A percentile compares a stretch with the other conserved stretches of the same genome.
These are phyloP conservation scores for Henricia sp. DNA, from an alignment of 53 echinoderm and acorn worm genomes.

Conservation along the genomic window DNA sequence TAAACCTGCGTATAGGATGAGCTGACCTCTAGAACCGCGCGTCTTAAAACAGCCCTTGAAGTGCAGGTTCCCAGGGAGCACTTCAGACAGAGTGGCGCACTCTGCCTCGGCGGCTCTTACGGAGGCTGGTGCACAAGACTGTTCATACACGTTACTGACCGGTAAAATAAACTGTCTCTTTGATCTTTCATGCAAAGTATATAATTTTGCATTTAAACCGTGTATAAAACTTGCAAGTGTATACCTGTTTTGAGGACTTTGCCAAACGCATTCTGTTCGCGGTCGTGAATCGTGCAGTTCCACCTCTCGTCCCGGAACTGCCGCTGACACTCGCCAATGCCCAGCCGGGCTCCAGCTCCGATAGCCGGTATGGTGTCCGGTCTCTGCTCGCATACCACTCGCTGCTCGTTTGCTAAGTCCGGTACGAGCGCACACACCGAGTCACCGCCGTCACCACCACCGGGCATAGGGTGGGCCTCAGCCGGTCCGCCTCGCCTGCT, in stretches of 20 bases:
- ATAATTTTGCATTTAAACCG: too few species aligned
- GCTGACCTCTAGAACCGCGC: too few species aligned
- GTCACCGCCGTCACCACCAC: not conserved
- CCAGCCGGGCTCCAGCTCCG: slow-evolving; percentile 85
- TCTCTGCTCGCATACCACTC: slow-evolving; percentile 64
- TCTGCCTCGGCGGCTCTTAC: too few species aligned
- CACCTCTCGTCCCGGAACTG: slow-evolving; percentile 90
- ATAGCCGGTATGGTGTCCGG: slow-evolving; percentile 78
- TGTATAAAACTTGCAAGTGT: too few species aligned
- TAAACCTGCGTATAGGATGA: too few species aligned
- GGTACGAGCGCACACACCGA: slow-evolving; percentile 57
- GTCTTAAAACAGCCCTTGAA: too few species aligned
- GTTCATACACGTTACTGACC: too few species aligned
- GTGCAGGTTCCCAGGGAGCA: too few species aligned
- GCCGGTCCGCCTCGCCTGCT: not conserved
- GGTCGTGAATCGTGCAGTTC: slow-evolving; percentile 85
- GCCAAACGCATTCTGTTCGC: slow-evolving; percentile 80
- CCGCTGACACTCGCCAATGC: slow-evolving; percentile 87
- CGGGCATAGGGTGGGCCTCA: not conserved
- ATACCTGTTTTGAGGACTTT: slow-evolving; percentile 77
- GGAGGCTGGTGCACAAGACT: too few species aligned
- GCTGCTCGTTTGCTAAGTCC: slow-evolving; percentile 71
- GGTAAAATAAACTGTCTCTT: too few species aligned
- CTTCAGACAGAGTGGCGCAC: too few species aligned
- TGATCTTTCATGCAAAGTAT: too few species aligned